phyloP scores from a whole-genome alignment of 2,113 vertebrate genomes.

The Tricholaema leucomelas region DNA sequence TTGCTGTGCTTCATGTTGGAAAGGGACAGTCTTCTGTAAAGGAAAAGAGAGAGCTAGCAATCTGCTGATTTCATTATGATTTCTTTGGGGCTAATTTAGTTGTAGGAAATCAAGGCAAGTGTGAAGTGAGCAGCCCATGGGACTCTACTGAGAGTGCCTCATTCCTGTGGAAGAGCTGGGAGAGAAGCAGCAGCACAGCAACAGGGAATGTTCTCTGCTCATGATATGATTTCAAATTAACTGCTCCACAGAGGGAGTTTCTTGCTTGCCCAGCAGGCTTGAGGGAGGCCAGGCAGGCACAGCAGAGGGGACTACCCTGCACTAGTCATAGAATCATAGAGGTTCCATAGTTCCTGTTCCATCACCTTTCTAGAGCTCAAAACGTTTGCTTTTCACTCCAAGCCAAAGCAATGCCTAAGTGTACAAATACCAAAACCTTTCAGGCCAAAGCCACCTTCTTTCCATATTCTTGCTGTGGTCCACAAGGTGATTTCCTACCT shows the following conservation, averaged over 20 bases:
- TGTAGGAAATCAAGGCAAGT: not conserved
- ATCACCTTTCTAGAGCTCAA: not conserved
- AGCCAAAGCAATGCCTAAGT: not conserved
- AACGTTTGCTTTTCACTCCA: not conserved
- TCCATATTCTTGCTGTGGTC: not conserved
- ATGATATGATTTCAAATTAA: not conserved
- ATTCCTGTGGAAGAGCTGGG: not conserved
- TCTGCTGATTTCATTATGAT: not conserved
- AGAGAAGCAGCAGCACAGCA: not conserved
- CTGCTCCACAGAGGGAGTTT: not conserved
- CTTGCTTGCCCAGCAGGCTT: not conserved
- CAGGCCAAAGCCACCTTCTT: not conserved
- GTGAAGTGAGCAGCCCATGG: not conserved
- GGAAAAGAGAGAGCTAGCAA: not conserved
- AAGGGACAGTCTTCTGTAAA: not conserved
- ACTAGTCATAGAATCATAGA: no score
- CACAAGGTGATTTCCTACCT: not conserved
- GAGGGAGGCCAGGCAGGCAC: not conserved
- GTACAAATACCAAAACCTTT: not conserved
- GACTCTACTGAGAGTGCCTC: not conserved
- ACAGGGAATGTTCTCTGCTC: not conserved
- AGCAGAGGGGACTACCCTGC: not conserved
- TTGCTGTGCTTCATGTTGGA: not conserved
- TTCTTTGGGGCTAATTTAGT: not conserved
- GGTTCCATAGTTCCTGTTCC: not conserved